Evolutionary conservation across 1,140 invertebrate species (phyloP).

Genomic region (Dryas iulia): DNA sequence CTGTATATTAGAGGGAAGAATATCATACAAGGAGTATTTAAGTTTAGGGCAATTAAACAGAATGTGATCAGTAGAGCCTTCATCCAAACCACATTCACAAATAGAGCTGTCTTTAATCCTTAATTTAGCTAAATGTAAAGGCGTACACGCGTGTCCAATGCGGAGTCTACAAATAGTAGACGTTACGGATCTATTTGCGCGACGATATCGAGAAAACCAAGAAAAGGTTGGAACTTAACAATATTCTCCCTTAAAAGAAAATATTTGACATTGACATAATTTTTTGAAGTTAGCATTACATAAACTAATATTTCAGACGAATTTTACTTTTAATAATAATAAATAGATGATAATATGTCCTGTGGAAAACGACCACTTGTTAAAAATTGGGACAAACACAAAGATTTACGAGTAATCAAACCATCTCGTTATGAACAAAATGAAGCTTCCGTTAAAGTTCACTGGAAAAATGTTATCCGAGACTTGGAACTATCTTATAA

Average conservation of each 20-base stretch:
- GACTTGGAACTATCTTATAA: conserved; percentile 64
- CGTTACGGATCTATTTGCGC: too few species aligned
- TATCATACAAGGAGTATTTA: too few species aligned
- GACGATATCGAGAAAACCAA: too few species aligned
- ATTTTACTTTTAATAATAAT: neutral
- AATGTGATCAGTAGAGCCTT: too few species aligned
- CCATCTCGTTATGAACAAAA: conserved; percentile 63
- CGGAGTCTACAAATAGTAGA: too few species aligned
- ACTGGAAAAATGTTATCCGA: conserved; percentile 64
- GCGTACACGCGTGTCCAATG: too few species aligned
- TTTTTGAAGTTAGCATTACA: neutral
- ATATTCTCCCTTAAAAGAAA: neutral
- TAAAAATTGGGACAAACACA: conserved; percentile 62
- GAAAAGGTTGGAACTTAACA: too few species aligned
- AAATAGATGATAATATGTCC: conserved; percentile 39
- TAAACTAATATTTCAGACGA: neutral
- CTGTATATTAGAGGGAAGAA: too few species aligned
- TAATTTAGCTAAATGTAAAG: too few species aligned
- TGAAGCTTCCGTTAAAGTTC: conserved; percentile 61
- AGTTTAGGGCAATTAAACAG: too few species aligned
- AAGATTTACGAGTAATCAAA: conserved; percentile 49
- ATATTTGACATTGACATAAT: neutral
- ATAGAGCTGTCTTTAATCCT: too few species aligned
- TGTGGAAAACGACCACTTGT: conserved; percentile 59
- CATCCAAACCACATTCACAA: too few species aligned